phyloP scores from a whole-genome alignment of 2,888 invertebrate species.

The Latrodectus elegans region DNA sequence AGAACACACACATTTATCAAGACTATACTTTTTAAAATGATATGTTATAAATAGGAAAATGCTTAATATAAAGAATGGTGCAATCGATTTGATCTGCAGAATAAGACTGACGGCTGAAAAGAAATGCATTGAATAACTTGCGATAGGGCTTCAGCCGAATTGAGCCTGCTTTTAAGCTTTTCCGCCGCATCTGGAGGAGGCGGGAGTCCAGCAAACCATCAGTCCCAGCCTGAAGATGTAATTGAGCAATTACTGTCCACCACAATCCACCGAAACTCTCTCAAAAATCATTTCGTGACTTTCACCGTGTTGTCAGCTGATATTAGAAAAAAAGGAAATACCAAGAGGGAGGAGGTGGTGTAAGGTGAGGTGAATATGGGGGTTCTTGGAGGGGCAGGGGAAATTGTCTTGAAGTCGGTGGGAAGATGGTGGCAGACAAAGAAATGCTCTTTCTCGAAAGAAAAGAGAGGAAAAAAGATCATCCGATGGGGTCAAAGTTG shows the following conservation, averaged over 20 bases:
- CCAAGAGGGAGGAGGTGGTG: conserved; percentile 3
- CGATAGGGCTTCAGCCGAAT: conserved; percentile 38
- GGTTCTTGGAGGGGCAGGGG: neutral
- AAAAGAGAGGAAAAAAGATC: conserved; percentile 6
- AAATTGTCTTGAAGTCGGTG: neutral
- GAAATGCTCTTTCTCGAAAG: conserved; percentile 39
- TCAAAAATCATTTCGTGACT: conserved; percentile 45
- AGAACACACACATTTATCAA: too few relatives aligned
- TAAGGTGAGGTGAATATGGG: conserved; percentile 25
- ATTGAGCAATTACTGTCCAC: conserved; percentile 59
- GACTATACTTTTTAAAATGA: too few relatives aligned
- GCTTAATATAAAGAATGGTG: too few relatives aligned
- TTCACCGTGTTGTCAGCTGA: conserved; percentile 30
- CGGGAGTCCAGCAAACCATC: neutral
- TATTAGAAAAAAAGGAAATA: conserved; percentile 19
- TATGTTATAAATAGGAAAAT: too few relatives aligned
- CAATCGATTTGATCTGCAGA: too few relatives aligned
- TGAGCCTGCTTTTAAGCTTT: neutral
- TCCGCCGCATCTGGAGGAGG: neutral
- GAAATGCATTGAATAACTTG: conserved; percentile 48
- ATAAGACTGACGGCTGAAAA: neutral
- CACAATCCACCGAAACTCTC: conserved; percentile 6
- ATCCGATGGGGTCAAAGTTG: conserved; percentile 52
- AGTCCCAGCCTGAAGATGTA: conserved; percentile 33
- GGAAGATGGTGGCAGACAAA: conserved; percentile 48